phyloP scores from a whole-genome alignment of 2,888 invertebrate species.

The Uropetala carovei region DNA sequence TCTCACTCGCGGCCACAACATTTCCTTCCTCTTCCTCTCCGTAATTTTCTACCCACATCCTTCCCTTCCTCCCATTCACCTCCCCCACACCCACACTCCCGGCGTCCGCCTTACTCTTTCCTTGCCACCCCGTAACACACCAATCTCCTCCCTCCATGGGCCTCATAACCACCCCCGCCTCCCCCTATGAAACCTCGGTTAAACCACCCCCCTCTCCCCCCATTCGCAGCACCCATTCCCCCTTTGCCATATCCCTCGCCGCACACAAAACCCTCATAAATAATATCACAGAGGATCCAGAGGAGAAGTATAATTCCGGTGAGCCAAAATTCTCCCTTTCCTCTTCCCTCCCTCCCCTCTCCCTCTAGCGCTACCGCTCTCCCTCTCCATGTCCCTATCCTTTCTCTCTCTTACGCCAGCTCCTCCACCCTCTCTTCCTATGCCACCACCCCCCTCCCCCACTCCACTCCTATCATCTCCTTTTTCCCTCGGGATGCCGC shows the following conservation, averaged over 20 bases:
- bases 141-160: neutral
- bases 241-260: slow-evolving; percentile 4
- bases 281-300: slow-evolving; percentile 49
- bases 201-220: neutral
- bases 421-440: neutral
- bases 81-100: neutral
- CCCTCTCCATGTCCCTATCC: neutral
- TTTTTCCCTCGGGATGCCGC: neutral
- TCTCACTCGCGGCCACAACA: neutral
- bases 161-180: neutral
- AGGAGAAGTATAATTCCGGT: slow-evolving; percentile 49
- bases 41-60: slow-evolving; percentile 13
- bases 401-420: neutral
- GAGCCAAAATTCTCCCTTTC: slow-evolving; percentile 33
- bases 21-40: slow-evolving; percentile 11
- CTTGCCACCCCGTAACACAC: neutral
- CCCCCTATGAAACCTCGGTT: slow-evolving; percentile 21
- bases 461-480: neutral
- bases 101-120: neutral
- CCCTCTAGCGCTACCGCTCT: neutral
- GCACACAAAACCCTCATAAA: slow-evolving; percentile 62
- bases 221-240: slow-evolving; percentile 5
- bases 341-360: neutral
- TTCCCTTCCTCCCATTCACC: neutral
- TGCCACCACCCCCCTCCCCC: neutral